Evolutionary conservation across 2,797 vertebrate species (phyloP).

Genomic region (Xyrichtys novacula): DNA sequence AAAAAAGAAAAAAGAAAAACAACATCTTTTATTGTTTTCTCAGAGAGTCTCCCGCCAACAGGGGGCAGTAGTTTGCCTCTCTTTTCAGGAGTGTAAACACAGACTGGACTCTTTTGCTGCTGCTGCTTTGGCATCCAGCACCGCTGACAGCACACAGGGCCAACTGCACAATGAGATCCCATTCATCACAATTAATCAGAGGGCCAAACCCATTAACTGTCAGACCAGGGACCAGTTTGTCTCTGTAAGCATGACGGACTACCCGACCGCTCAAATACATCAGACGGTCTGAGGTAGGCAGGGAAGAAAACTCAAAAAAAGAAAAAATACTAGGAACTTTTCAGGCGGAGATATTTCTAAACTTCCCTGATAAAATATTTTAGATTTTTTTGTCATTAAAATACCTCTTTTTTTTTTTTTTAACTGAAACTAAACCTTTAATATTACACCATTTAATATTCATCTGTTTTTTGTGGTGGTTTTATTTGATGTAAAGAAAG

Average conservation of each 20-base stretch:
- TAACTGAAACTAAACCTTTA: no score
- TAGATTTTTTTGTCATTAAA: no score
- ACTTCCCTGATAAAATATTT: no score
- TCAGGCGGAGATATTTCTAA: no score
- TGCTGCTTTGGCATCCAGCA: conserved; percentile 32
- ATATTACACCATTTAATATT: no score
- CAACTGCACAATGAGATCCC: conserved; percentile 66
- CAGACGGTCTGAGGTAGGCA: conserved; percentile 8
- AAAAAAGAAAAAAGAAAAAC: no score
- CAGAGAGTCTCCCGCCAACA: conserved; percentile 50
- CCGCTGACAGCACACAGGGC: conserved; percentile 59
- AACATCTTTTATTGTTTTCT: neutral
- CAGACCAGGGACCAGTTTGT: conserved; percentile 60
- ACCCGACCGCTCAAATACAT: conserved; percentile 44
- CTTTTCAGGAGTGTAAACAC: conserved; percentile 25
- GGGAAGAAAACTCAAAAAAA: no score
- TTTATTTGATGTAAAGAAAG: no score
- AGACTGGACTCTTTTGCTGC: conserved; percentile 2
- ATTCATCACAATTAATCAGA: conserved; percentile 78
- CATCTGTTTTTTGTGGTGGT: no score
- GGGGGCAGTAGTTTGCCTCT: conserved; percentile 78
- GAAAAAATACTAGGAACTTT: neutral
- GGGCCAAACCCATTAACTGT: conserved; percentile 74
- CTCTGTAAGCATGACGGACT: conserved; percentile 66
- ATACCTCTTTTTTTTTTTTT: no score